These are phyloP conservation scores for Ditula angustiorana DNA, from an alignment of 2,888 invertebrate genomes.

Conservation along the genomic window DNA sequence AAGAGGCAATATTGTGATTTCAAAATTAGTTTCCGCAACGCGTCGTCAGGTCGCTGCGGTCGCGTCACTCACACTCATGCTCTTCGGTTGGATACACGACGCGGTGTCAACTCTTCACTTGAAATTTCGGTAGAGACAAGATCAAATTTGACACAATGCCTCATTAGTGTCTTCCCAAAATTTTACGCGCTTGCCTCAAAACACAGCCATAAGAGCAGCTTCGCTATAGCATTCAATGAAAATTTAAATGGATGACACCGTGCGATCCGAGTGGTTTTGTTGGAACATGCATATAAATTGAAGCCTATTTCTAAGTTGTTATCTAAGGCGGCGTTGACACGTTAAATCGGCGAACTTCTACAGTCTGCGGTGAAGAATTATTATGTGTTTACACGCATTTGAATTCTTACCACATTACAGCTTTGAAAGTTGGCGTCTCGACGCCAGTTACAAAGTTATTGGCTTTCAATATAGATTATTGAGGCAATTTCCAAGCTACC, in stretches of 20 bases:
- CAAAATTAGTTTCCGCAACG: conserved; percentile 36
- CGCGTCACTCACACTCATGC: conserved; percentile 46
- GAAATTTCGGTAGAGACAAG: neutral
- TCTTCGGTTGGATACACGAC: neutral
- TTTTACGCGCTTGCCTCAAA: no score
- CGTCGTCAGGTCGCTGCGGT: conserved; percentile 43
- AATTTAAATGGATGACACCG: no score
- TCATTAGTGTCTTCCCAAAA: neutral
- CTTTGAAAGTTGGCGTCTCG: conserved; percentile 1
- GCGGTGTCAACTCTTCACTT: neutral
- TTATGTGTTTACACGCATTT: neutral
- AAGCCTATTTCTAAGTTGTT: neutral
- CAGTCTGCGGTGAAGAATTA: neutral
- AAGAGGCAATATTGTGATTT: conserved; percentile 37
- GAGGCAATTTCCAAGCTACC: conserved; percentile 38
- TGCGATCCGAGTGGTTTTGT: neutral
- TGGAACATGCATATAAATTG: neutral
- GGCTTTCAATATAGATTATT: conserved; percentile 50
- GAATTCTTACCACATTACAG: conserved; percentile 1
- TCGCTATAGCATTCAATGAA: no score
- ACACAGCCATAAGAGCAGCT: no score
- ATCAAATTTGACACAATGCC: neutral
- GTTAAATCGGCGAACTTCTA: neutral
- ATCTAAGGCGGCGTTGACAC: neutral
- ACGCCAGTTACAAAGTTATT: conserved; percentile 41